These are phyloP conservation scores for Dissostichus mawsoni DNA, from an alignment of 2,113 vertebrate genomes.

Conservation along the genomic window DNA sequence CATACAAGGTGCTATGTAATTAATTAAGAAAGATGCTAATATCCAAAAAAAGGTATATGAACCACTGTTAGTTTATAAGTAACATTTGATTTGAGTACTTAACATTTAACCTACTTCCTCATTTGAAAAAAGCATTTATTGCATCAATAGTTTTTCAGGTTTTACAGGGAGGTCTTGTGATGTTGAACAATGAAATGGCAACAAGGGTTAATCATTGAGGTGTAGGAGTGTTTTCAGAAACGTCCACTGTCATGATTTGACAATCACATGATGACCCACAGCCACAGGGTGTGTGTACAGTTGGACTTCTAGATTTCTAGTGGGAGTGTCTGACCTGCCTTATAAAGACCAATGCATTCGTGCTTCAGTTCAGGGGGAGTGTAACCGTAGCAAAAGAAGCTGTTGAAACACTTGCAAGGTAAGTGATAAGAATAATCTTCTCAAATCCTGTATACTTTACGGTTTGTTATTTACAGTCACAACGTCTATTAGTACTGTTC, in stretches of 20 bases:
- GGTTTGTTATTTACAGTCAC: background rate
- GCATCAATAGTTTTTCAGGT: background rate
- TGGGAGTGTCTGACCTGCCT: conserved; percentile 28
- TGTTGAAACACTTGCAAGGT: conserved; percentile 24
- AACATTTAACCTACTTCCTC: background rate
- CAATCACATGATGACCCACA: conserved; percentile 5
- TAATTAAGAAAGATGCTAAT: background rate
- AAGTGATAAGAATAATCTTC: background rate
- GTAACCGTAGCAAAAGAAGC: conserved; percentile 1
- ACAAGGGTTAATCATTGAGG: conserved; percentile 24
- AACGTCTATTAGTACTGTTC: background rate
- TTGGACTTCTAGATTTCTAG: background rate
- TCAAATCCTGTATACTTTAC: background rate
- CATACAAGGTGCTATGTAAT: background rate
- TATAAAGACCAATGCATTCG: conserved; percentile 6
- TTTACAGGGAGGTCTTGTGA: conserved; percentile 34
- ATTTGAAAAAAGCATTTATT: background rate
- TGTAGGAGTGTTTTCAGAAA: background rate
- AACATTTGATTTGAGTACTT: background rate
- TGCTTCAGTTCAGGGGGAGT: background rate
- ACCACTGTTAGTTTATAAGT: background rate
- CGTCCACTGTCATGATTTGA: background rate
- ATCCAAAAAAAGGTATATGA: too few species aligned
- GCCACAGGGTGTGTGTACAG: background rate
- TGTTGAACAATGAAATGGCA: background rate